Conservation (phyloP, 2,113 vertebrate species). For the Pelodiscus sinensis region DNA sequence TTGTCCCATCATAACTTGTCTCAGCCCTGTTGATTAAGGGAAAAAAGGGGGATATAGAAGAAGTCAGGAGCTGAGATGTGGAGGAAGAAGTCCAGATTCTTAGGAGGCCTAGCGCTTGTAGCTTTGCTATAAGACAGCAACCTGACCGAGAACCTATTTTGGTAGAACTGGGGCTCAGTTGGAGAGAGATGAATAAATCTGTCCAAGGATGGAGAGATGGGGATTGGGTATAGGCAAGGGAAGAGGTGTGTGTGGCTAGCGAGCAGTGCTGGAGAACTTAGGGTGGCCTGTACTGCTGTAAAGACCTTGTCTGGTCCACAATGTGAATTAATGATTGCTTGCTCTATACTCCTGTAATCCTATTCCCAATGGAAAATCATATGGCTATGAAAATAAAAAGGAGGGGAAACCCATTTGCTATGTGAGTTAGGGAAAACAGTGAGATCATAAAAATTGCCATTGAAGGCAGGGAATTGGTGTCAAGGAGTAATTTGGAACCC, state of each 20-base stretch:
- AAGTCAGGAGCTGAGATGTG: background rate
- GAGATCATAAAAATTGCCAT: background rate
- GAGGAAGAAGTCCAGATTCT: background rate
- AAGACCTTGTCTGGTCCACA: background rate
- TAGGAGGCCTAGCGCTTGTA: background rate
- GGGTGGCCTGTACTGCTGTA: no score
- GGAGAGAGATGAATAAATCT: no score
- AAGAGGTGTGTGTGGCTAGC: background rate
- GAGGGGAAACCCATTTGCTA: no score
- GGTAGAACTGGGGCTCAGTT: no score
- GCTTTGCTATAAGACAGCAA: background rate
- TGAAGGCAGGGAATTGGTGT: rapidly evolving
- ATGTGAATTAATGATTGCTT: background rate
- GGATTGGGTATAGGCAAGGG: background rate
- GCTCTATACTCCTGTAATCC: background rate
- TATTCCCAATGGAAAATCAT: background rate
- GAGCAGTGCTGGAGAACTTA: background rate
- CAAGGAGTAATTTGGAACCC: background rate
- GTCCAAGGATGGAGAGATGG: no score
- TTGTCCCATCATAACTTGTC: background rate
- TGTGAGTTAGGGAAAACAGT: no score
- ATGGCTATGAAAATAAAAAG: background rate
- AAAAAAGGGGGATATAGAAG: background rate
- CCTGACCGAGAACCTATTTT: no score
- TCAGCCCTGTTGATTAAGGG: background rate